These are phyloP conservation scores for Holothuria scabra DNA, from an alignment of 53 echinoderm and acorn worm genomes.

Conservation along the genomic window DNA sequence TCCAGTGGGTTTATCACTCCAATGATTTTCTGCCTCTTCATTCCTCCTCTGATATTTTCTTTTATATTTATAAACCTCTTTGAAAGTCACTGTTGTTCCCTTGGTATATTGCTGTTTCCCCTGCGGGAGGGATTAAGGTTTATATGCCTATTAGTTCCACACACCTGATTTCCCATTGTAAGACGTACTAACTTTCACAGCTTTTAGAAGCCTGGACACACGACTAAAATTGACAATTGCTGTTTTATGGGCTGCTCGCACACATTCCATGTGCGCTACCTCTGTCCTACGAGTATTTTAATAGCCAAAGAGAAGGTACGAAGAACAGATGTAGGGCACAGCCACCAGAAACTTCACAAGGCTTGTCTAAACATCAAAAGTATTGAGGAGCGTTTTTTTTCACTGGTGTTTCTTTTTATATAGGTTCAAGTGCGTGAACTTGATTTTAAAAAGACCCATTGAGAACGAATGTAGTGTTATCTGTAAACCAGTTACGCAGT, in stretches of 20 bases:
- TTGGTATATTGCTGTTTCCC: constrained; percentile 26
- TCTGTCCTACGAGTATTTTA: background rate
- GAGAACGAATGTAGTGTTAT: background rate
- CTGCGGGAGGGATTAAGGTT: constrained; percentile 43
- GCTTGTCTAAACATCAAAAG: constrained; percentile 32
- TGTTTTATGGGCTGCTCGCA: constrained; percentile 25
- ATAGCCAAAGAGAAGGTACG: constrained; percentile 7
- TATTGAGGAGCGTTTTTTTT: background rate
- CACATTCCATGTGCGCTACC: too few species aligned
- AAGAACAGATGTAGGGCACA: constrained; percentile 38
- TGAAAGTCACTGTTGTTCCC: constrained; percentile 12
- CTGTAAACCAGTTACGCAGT: constrained; percentile 17
- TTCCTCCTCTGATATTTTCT: too few species aligned
- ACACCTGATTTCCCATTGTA: constrained; percentile 3
- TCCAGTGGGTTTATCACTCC: constrained; percentile 13
- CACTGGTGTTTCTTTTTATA: background rate
- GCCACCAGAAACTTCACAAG: constrained; percentile 8
- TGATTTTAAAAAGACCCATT: constrained; percentile 17
- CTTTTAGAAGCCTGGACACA: constrained; percentile 16
- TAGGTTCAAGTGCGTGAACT: constrained; percentile 39
- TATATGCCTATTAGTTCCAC: constrained; percentile 36
- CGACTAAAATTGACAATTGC: constrained; percentile 32
- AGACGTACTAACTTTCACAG: constrained; percentile 26
- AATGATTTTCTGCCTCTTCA: constrained; percentile 9
- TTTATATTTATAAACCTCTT: background rate